Conservation (phyloP, 2,888 invertebrate genomes). For the Cosmopolites sordidus region DNA sequence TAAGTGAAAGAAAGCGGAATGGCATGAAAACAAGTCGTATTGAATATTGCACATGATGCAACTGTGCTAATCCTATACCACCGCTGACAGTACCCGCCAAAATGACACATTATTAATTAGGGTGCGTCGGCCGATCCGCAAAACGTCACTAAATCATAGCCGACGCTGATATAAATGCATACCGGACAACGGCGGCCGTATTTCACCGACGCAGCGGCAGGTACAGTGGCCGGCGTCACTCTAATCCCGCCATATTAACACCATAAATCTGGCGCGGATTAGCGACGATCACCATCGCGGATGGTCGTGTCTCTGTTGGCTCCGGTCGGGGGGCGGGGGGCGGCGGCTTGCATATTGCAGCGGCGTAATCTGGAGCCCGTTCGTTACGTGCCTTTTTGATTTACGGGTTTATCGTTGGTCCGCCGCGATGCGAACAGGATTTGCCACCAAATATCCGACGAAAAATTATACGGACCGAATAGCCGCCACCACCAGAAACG, state of each 20-base stretch:
- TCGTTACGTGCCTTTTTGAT: constrained; percentile 23
- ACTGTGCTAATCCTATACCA: too few relatives aligned
- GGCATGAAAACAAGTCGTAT: too few relatives aligned
- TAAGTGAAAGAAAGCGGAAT: too few relatives aligned
- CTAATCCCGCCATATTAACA: constrained; percentile 62
- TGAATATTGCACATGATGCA: too few relatives aligned
- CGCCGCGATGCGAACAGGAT: not conserved
- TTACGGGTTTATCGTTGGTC: constrained; percentile 12
- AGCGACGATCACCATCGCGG: constrained; percentile 45
- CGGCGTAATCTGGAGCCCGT: not conserved
- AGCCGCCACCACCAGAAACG: too few relatives aligned
- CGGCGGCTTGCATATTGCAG: too few relatives aligned
- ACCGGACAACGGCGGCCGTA: constrained; percentile 12
- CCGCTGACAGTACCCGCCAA: too few relatives aligned
- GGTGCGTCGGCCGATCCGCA: not conserved
- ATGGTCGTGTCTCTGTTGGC: constrained; percentile 34
- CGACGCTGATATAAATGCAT: not conserved
- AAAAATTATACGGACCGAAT: too few relatives aligned
- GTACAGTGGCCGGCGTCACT: constrained; percentile 41
- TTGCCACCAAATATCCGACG: too few relatives aligned
- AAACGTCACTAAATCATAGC: constrained; percentile 1
- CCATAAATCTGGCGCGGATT: constrained; percentile 58
- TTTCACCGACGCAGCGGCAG: constrained; percentile 20
- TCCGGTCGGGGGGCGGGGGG: not conserved
- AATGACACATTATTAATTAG: not conserved